phyloP scores from a whole-genome alignment of 2,797 vertebrate species.

The Enteromius anoplus region DNA sequence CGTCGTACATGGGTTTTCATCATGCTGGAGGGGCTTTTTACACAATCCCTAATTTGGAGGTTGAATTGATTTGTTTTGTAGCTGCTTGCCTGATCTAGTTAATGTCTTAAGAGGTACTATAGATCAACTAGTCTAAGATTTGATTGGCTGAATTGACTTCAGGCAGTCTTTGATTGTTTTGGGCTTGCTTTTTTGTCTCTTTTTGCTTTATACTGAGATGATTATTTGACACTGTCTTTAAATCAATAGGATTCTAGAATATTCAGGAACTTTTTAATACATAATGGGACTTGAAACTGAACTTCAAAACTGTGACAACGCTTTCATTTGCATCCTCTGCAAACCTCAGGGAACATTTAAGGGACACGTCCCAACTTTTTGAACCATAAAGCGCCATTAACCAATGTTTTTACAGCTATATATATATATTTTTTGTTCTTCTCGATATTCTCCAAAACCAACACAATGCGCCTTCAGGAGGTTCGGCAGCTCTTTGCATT shows the following conservation, averaged over 20 bases:
- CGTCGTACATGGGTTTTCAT: constrained; percentile 26
- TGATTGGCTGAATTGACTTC: neutral
- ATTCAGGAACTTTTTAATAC: constrained; percentile 52
- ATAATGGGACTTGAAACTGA: constrained; percentile 51
- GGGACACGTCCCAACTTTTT: constrained; percentile 35
- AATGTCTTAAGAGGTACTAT: constrained; percentile 16
- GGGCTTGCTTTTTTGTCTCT: neutral
- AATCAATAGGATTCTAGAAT: constrained; percentile 37
- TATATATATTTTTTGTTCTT: neutral
- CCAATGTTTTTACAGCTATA: constrained; percentile 51
- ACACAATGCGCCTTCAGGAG: constrained; percentile 81
- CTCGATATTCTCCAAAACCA: constrained; percentile 75
- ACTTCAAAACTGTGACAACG: constrained; percentile 58
- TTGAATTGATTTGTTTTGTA: constrained; percentile 21
- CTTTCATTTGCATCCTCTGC: constrained; percentile 53
- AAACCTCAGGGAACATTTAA: constrained; percentile 60
- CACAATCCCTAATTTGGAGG: neutral
- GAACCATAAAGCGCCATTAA: constrained; percentile 56
- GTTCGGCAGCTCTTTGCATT: constrained; percentile 85
- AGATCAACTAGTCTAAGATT: neutral
- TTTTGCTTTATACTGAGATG: constrained; percentile 23
- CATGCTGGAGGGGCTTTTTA: constrained; percentile 11
- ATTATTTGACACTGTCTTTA: constrained; percentile 47
- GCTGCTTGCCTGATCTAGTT: constrained; percentile 11
- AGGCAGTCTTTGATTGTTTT: neutral